phyloP scores from a whole-genome alignment of 1,140 invertebrate species.

The Lucilia sericata region DNA sequence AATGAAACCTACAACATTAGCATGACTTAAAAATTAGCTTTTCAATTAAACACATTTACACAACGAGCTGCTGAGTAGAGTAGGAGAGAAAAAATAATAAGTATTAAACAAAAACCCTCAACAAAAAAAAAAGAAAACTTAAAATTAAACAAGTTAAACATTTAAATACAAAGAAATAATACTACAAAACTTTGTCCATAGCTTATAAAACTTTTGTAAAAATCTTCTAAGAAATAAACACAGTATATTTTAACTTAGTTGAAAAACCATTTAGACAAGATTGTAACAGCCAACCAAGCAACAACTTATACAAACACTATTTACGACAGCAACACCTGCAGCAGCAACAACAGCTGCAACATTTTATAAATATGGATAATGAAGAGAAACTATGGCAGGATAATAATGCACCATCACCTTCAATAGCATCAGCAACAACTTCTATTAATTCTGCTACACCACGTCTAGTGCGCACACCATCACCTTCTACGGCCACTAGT shows the following conservation, averaged over 20 bases:
- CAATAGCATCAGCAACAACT: neutral
- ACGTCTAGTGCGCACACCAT: conserved; percentile 29
- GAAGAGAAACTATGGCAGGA: conserved; percentile 31
- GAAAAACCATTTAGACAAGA: neutral
- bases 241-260: neutral
- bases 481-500: conserved; percentile 22
- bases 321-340: neutral
- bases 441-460: conserved; percentile 35
- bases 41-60: neutral
- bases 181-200: neutral
- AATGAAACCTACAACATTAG: neutral
- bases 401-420: conserved; percentile 25
- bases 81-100: neutral
- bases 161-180: neutral
- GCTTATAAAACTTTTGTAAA: neutral
- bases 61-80: neutral
- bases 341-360: too few species aligned
- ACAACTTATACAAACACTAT: neutral
- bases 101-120: neutral
- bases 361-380: conserved; percentile 23
- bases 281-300: neutral
- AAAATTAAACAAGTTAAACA: neutral
- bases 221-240: neutral
- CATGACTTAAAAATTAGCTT: neutral
- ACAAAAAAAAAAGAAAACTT: neutral